Percentiles rank a stretch among this genome's conserved stretches.
Conservation (phyloP, 2,888 invertebrate genomes). For the Alloscopus bannaensis region DNA sequence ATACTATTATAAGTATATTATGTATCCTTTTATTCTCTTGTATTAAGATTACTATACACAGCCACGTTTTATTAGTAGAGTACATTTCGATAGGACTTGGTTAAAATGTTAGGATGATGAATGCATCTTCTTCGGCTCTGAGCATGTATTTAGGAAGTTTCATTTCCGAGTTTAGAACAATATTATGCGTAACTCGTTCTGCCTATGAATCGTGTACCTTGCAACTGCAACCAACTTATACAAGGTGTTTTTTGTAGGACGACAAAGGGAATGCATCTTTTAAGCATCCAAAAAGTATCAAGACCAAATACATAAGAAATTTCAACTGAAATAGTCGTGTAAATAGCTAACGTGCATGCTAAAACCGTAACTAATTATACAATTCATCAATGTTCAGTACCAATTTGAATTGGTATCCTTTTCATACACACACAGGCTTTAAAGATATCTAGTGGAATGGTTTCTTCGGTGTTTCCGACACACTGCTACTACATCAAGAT, state of each 20-base stretch:
- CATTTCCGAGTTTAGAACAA: too few species aligned
- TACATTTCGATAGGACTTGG: too few species aligned
- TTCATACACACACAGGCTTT: slow-evolving; percentile 37
- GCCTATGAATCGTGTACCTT: slow-evolving; percentile 58
- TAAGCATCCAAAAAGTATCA: slow-evolving; percentile 24
- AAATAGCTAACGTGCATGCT: slow-evolving; percentile 36
- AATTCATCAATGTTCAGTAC: slow-evolving; percentile 10
- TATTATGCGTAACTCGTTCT: too few species aligned
- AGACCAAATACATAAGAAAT: slow-evolving; percentile 35
- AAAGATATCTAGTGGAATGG: slow-evolving; percentile 47
- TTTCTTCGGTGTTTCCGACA: too few species aligned
- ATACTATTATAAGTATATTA: too few species aligned
- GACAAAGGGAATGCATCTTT: slow-evolving; percentile 31
- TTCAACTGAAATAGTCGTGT: slow-evolving; percentile 38
- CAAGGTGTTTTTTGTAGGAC: slow-evolving; percentile 53
- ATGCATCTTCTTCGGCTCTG: too few species aligned
- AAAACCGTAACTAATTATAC: slow-evolving; percentile 13
- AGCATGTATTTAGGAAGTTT: too few species aligned
- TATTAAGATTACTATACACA: too few species aligned
- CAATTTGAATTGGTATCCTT: slow-evolving; percentile 23
- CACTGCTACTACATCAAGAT: too few species aligned
- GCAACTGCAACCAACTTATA: slow-evolving; percentile 62
- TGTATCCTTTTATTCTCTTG: too few species aligned
- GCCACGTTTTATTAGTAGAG: too few species aligned
- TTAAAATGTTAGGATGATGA: too few species aligned